Evolutionary conservation across 2,888 invertebrate species (phyloP), one percentile per base, ranked within the genome.

Genomic region (Hyposoter didymator): DNA sequence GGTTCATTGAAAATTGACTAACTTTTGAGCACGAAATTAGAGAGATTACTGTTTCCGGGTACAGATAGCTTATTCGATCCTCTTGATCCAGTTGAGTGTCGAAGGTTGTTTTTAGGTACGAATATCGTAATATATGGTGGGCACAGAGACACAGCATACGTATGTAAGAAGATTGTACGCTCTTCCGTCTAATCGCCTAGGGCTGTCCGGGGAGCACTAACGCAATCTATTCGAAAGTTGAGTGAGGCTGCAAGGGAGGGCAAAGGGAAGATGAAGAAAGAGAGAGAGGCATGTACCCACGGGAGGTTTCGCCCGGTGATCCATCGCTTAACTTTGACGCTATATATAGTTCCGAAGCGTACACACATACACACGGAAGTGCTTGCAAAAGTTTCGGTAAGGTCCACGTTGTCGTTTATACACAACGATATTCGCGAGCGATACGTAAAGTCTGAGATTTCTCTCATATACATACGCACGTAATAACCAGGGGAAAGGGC

Each of bases 131-230:
- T 43, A 75, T 52, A 62, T 19, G 8, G 10, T 28, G n/a, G 7
- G 45, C 14, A 76, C 52, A 55, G 55, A 12, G 59, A 70, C n/a
- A 32, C 28, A n/a, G n/a, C n/a, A 17, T 66, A 2, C 28, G 49
- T 73, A 66, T 35, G 84, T 87, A 88, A 88, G 87, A 87, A 90
- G 88, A 89, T 90, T 89, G 72, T 72, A 89, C 72, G 89, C 87
- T 82, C 70, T 55, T 78, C 45, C 59, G 85, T 85, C 89, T 91
- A 91, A 91, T 91, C 90, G 91, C 89, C 89, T 88, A 90, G 88
- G 90, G 89, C 88, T 88, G 88, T 84, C 90, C 89, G 82, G 90
- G 91, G 91, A 90, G 90, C 90, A 90, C 88, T 91, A 90, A 90
- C 89, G 90, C 90, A 90, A 91, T 91, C 90, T 90, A 91, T 91